Conservation (phyloP, 2,888 invertebrate genomes). For the Muschampia staudingeri region DNA sequence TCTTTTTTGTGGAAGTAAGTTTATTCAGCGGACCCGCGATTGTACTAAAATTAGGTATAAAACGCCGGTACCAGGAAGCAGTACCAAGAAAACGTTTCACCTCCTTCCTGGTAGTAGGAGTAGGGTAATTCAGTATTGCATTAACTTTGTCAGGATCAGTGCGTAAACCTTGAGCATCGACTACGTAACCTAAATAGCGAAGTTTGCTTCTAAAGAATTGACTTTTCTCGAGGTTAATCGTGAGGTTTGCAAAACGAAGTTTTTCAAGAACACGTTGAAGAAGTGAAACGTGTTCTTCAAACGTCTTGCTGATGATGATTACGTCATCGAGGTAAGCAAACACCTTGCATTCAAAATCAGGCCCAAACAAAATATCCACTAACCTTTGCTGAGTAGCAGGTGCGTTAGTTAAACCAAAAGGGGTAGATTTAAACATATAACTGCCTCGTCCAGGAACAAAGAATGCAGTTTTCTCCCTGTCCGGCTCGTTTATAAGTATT, state of each 20-base stretch:
- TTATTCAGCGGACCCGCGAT: constrained; percentile 18
- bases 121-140: constrained; percentile 65
- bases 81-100: constrained; percentile 66
- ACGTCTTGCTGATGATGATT: constrained; percentile 52
- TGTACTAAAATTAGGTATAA: constrained; percentile 65
- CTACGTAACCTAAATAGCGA: constrained; percentile 63
- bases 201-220: constrained; percentile 65
- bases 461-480: constrained; percentile 48
- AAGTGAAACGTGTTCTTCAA: constrained; percentile 65
- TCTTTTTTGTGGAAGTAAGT: neutral
- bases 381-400: constrained; percentile 60
- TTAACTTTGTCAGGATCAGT: constrained; percentile 69
- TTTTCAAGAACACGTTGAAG: constrained; percentile 58
- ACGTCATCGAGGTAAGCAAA: constrained; percentile 57
- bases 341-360: constrained; percentile 62
- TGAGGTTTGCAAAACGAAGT: constrained; percentile 60
- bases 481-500: constrained; percentile 50
- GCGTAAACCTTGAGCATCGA: constrained; percentile 68
- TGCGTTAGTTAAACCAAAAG: constrained; percentile 63
- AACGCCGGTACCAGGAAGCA: constrained; percentile 67
- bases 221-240: constrained; percentile 65
- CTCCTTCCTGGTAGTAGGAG: constrained; percentile 62
- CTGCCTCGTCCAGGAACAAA: neutral
- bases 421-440: constrained; percentile 6
- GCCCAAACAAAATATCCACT: constrained; percentile 54